Evolutionary conservation across 2,113 vertebrate genomes (phyloP), one percentile per base, ranked within the genome.

Genomic region (Choloepus hoffmanni): DNA sequence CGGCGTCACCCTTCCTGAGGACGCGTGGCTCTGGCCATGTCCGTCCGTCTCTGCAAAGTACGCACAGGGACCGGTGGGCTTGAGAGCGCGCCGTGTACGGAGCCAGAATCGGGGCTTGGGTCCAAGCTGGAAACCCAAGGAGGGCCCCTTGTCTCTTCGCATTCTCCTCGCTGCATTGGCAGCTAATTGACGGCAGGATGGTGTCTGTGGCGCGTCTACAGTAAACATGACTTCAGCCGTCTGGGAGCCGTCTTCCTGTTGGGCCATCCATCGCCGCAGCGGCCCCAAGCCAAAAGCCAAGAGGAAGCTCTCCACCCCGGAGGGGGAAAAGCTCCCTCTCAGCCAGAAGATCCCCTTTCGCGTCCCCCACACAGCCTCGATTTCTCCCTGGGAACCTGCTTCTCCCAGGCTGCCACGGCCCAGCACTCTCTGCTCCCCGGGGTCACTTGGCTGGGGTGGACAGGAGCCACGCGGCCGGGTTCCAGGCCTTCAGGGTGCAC

Each of bases 141-240:
- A 48, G 83, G 50, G 30, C 95, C 43, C 73, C 55, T 14, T 0
- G 36, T 68, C 67, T 45, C 82, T 40, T 24, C 2, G 1, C 60
- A 13, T 48, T 55, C 48, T 89, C 88, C 83, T 81, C 85, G 19
- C 36, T 62, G 26, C 73, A 10, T 90, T 78, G 94, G 48, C 2
- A 48, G 77, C 88, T 65, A 53, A 43, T 62, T 93, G 97, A 91
- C 28, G 91, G 53, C 96, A 73, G 85, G 73, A 5, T 85, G 26
- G 36, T 85, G 26, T 89, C 82, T 81, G 28, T 58, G 92, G 36
- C 74, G 40, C n/a, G 58, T 82, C 19, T 70, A 30, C 89, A 92
- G 85, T 87, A 97, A 90, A 43, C 83, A 72, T 70, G 0, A 65
- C 85, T 92, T 92, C 79, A 67, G 87, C 96, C 12, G 3, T 77